A percentile compares a stretch with the other conserved stretches of the same genome.
These are phyloP conservation scores for Bubo scandiacus DNA, from an alignment of 2,113 vertebrate genomes.

Conservation along the genomic window DNA sequence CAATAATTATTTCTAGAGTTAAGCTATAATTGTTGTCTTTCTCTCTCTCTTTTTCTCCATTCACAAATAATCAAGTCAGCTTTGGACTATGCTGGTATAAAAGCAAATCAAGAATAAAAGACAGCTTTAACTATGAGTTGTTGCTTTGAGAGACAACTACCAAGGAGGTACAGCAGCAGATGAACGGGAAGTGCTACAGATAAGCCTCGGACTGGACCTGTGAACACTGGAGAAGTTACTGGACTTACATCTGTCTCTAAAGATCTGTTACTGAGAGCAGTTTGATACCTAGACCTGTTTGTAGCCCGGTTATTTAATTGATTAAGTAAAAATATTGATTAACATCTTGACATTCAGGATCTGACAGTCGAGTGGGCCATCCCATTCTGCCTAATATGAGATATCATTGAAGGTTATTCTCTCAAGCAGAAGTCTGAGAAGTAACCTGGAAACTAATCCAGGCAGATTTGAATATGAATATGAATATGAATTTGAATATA, in stretches of 20 bases:
- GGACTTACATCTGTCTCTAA: background rate
- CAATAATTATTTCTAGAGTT: background rate
- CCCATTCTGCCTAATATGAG: accelerated
- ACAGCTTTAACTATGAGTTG: background rate
- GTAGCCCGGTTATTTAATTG: background rate
- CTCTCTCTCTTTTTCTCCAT: background rate
- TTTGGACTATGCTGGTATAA: background rate
- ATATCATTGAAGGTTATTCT: background rate
- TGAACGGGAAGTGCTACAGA: background rate
- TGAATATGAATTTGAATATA: too few relatives aligned
- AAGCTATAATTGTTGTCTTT: background rate
- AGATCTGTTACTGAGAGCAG: background rate
- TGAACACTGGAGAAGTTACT: background rate
- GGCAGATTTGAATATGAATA: background rate
- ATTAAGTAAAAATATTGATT: background rate
- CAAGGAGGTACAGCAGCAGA: background rate
- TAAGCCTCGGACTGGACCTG: background rate
- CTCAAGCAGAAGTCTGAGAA: background rate
- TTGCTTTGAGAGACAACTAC: background rate
- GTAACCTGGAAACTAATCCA: background rate
- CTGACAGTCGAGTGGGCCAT: background rate
- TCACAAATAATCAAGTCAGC: background rate
- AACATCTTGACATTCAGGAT: background rate
- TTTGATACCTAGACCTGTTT: background rate
- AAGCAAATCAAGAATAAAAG: background rate